phyloP scores from a whole-genome alignment of 2,888 invertebrate species.

The Temnothorax unifasciatus region DNA sequence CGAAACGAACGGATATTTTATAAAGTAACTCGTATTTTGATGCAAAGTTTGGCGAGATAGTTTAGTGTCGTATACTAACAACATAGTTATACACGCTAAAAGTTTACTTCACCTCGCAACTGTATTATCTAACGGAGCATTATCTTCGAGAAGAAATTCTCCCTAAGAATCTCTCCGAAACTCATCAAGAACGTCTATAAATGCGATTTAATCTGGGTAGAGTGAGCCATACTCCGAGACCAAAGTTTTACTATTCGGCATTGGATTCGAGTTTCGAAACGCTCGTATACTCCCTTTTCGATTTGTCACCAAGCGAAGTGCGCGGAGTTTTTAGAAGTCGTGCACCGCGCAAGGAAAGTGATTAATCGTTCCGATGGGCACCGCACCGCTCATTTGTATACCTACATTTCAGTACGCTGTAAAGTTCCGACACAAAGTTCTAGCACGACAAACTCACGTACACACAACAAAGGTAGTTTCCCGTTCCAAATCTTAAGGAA shows the following conservation, averaged over 20 bases:
- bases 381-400: constrained; percentile 66
- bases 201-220: constrained; percentile 49
- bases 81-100: constrained; percentile 38
- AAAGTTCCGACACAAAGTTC: constrained; percentile 36
- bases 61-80: constrained; percentile 47
- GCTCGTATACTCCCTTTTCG: constrained; percentile 51
- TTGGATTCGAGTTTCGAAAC: constrained; percentile 23
- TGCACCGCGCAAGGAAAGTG: constrained; percentile 59
- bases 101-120: constrained; percentile 41
- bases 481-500: constrained; percentile 5
- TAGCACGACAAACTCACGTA: constrained; percentile 13
- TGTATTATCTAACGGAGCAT: constrained; percentile 46
- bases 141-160: constrained; percentile 48
- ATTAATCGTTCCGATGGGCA: constrained; percentile 70
- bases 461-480: constrained; percentile 6
- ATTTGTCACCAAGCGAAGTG: constrained; percentile 63
- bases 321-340: constrained; percentile 62
- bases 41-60: constrained; percentile 24
- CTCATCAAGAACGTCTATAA: constrained; percentile 53
- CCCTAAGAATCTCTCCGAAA: constrained; percentile 28
- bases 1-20: constrained; percentile 9
- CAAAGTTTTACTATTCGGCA: constrained; percentile 47
- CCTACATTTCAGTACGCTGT: constrained; percentile 32
- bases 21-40: constrained; percentile 44
- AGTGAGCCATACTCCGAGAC: constrained; percentile 25